Evolutionary conservation across 23 tunicate species (phyloP).

Genomic region (Aplidium turbinatum): DNA sequence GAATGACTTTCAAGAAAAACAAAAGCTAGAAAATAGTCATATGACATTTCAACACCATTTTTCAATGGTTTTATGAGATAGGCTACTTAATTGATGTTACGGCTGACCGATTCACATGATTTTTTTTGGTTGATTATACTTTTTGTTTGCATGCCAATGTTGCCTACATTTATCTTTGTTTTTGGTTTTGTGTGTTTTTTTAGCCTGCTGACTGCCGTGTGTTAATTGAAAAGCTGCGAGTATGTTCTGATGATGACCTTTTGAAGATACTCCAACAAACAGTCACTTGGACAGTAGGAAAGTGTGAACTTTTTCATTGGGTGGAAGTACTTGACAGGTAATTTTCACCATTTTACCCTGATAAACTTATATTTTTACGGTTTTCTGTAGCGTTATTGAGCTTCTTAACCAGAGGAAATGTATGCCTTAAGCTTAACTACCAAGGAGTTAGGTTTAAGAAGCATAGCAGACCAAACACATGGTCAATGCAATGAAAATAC

Average conservation of each 20-base stretch:
- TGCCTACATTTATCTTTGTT: not conserved
- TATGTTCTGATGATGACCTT: slow-evolving; percentile 67
- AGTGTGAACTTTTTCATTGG: slow-evolving; percentile 97
- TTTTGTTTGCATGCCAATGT: not conserved
- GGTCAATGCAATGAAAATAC: too few relatives aligned
- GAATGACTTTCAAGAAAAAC: too few relatives aligned
- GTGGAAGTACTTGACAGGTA: slow-evolving; percentile 94
- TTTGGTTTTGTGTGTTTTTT: not conserved
- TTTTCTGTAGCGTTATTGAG: too few relatives aligned
- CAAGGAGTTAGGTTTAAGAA: too few relatives aligned
- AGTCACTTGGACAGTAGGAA: slow-evolving; percentile 89
- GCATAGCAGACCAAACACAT: too few relatives aligned
- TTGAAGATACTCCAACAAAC: slow-evolving; percentile 37
- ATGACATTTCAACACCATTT: too few relatives aligned
- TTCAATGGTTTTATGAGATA: not conserved
- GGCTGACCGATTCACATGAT: not conserved
- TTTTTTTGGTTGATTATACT: not conserved
- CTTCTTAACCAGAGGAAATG: too few relatives aligned
- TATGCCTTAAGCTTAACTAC: too few relatives aligned
- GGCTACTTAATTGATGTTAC: not conserved
- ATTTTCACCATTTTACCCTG: too few relatives aligned
- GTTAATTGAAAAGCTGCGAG: slow-evolving; percentile 69
- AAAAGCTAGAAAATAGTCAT: too few relatives aligned
- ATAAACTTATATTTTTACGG: too few relatives aligned
- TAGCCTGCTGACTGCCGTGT: slow-evolving; percentile 91